These are phyloP conservation scores for Catocala sponsa DNA, from an alignment of 2,888 invertebrate species.

Conservation along the genomic window DNA sequence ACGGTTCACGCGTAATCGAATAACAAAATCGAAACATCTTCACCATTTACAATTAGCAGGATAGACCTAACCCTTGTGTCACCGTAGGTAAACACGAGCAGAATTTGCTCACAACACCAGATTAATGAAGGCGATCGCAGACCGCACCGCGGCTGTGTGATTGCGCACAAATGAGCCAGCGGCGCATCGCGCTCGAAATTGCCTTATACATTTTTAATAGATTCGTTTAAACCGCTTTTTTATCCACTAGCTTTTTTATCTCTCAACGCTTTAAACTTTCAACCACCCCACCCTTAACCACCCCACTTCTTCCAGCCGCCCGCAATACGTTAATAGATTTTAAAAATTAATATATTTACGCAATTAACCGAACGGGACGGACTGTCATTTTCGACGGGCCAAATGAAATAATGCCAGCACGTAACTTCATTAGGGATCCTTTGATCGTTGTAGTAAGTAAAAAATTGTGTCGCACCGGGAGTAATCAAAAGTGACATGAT, in stretches of 20 bases:
- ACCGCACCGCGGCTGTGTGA: conserved; percentile 57
- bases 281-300: conserved; percentile 36
- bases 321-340: conserved; percentile 82
- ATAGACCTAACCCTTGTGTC: too few relatives aligned
- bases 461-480: conserved; percentile 66
- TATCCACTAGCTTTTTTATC: conserved; percentile 70
- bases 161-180: conserved; percentile 67
- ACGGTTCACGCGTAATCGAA: too few relatives aligned
- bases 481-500: conserved; percentile 87
- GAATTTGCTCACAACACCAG: background rate
- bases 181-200: conserved; percentile 73
- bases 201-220: conserved; percentile 83
- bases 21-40: too few relatives aligned
- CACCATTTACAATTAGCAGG: too few relatives aligned
- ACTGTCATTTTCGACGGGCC: conserved; percentile 72
- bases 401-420: conserved; percentile 69
- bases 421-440: conserved; percentile 71
- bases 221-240: conserved; percentile 84
- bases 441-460: conserved; percentile 76
- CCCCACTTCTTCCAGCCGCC: conserved; percentile 34
- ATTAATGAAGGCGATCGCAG: conserved; percentile 37
- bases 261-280: conserved; percentile 68
- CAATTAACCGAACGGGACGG: conserved; percentile 68
- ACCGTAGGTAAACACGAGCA: background rate
- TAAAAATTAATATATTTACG: conserved; percentile 82